phyloP scores from a whole-genome alignment of 2,888 invertebrate genomes.

The Vandiemenella viatica region DNA sequence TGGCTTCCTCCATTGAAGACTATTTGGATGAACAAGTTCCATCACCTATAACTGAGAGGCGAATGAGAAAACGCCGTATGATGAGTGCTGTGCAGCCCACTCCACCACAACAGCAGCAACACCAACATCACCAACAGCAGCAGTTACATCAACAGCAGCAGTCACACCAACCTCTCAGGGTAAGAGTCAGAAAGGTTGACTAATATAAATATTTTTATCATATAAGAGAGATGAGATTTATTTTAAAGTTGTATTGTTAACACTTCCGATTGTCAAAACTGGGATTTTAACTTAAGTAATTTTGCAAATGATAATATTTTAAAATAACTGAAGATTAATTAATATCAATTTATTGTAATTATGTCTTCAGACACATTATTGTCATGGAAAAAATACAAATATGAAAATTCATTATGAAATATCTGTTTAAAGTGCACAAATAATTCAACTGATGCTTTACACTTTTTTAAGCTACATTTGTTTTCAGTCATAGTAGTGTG shows the following conservation, averaged over 20 bases:
- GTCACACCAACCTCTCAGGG: background rate
- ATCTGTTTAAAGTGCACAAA: background rate
- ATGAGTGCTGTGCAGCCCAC: background rate
- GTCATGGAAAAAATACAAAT: too few relatives aligned
- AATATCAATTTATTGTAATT: too few relatives aligned
- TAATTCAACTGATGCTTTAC: background rate
- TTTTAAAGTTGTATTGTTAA: too few relatives aligned
- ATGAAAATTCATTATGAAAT: too few relatives aligned
- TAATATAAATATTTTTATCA: background rate
- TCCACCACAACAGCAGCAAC: background rate
- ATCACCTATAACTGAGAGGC: conserved; percentile 3
- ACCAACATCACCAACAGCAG: too few relatives aligned
- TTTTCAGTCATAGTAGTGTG: background rate
- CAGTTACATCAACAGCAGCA: too few relatives aligned
- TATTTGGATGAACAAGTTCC: conserved; percentile 3
- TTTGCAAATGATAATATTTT: too few relatives aligned
- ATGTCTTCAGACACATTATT: too few relatives aligned
- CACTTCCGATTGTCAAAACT: too few relatives aligned
- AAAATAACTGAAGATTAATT: too few relatives aligned
- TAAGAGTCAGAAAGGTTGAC: background rate
- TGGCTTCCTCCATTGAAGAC: conserved; percentile 1
- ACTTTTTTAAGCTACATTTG: background rate
- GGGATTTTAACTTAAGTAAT: too few relatives aligned
- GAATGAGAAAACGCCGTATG: conserved; percentile 4
- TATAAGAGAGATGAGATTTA: background rate